Evolutionary conservation across 2,113 vertebrate genomes (phyloP).

Genomic region (Takifugu flavidus): DNA sequence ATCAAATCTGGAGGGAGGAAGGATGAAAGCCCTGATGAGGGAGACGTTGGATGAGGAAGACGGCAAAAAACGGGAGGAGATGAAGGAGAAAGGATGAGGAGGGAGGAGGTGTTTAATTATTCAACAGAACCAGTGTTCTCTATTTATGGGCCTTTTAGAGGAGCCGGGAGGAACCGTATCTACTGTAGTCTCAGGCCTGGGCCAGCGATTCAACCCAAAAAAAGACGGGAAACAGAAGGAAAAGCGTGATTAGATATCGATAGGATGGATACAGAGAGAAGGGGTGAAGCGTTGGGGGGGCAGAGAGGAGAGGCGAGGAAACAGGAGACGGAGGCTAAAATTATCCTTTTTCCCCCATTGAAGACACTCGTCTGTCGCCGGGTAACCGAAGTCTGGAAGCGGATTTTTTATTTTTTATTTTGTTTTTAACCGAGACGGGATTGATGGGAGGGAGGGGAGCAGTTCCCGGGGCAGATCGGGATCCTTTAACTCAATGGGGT

Average conservation of each 20-base stretch:
- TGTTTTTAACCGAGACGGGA: too few species aligned
- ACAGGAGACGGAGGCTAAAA: constrained; percentile 22
- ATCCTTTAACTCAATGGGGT: constrained; percentile 60
- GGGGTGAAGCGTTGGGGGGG: constrained; percentile 3
- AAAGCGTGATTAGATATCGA: constrained; percentile 49
- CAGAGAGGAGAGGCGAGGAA: constrained; percentile 7
- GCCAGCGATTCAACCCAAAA: constrained; percentile 40
- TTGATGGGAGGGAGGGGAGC: constrained; percentile 17
- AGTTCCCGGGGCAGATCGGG: constrained; percentile 38
- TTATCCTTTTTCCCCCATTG: constrained; percentile 1
- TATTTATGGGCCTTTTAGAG: constrained; percentile 72
- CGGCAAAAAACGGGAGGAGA: constrained; percentile 19
- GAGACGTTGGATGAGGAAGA: constrained; percentile 9
- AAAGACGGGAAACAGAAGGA: constrained; percentile 13
- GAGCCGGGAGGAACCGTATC: constrained; percentile 41
- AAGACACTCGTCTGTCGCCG: too few species aligned
- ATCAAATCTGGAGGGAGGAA: background rate
- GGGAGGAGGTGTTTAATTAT: constrained; percentile 68
- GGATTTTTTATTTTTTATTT: too few species aligned
- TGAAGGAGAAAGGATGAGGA: constrained; percentile 32
- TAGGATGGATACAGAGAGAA: constrained; percentile 14
- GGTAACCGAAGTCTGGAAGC: too few species aligned
- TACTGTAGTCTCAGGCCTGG: constrained; percentile 32
- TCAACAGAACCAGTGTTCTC: constrained; percentile 69
- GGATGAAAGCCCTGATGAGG: background rate